Conservation (phyloP, 1,140 invertebrate species). For the Microplitis mediator region DNA sequence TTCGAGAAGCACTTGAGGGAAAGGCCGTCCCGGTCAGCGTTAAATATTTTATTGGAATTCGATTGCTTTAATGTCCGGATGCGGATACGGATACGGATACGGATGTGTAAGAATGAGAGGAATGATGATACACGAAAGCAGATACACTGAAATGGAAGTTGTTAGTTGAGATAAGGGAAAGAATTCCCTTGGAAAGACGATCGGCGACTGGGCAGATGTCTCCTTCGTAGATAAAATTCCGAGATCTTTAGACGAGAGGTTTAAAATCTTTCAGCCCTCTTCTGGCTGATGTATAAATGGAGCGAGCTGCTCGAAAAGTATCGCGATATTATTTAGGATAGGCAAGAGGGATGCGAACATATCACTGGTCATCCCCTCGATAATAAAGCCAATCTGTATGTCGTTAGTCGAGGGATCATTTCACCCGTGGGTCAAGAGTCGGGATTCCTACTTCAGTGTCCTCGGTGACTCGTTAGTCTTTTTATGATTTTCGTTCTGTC, state of each 20-base stretch:
- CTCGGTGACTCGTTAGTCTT: constrained; percentile 24
- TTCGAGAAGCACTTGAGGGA: not conserved
- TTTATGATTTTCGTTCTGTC: not conserved
- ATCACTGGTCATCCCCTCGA: constrained; percentile 13
- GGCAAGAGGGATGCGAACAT: constrained; percentile 4
- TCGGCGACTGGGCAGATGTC: not conserved
- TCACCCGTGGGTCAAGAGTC: constrained; percentile 29
- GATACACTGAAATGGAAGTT: constrained; percentile 35
- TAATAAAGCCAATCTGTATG: constrained; percentile 47
- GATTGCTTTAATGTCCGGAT: constrained; percentile 51
- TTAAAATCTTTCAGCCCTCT: constrained; percentile 28
- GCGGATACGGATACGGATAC: not conserved
- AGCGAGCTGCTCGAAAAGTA: not conserved
- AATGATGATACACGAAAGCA: not conserved
- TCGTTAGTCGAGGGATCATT: constrained; percentile 40
- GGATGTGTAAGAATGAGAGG: constrained; percentile 12
- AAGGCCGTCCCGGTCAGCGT: constrained; percentile 36
- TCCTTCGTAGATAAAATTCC: too few species aligned
- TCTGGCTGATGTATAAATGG: not conserved
- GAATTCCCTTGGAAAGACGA: constrained; percentile 22
- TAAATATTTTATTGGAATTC: constrained; percentile 60
- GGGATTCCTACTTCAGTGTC: constrained; percentile 15
- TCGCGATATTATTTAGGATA: not conserved
- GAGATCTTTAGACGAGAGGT: not conserved
- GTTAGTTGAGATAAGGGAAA: constrained; percentile 38